These are phyloP conservation scores for Zaprionus kolodkinae DNA, from an alignment of 1,140 invertebrate species.

Conservation along the genomic window DNA sequence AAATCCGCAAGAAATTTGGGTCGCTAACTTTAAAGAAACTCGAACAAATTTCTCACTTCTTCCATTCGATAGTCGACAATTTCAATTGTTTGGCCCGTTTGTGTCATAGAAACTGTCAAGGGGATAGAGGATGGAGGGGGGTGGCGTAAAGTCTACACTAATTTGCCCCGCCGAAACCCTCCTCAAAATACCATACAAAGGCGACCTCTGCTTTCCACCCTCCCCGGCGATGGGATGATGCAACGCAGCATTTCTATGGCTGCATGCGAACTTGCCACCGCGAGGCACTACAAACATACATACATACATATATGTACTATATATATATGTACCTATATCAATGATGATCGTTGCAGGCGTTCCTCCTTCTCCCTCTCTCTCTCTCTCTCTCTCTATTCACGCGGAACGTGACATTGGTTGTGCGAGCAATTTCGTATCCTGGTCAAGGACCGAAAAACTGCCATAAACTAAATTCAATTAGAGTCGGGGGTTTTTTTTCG, in stretches of 20 bases:
- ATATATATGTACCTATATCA: neutral
- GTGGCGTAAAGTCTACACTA: neutral
- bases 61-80: neutral
- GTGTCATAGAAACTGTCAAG: neutral
- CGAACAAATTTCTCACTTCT: neutral
- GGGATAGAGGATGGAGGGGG: neutral
- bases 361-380: neutral
- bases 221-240: slow-evolving; percentile 44
- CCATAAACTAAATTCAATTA: slow-evolving; percentile 81
- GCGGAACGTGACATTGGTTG: neutral
- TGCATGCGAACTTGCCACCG: slow-evolving; percentile 38
- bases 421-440: slow-evolving; percentile 13
- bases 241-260: slow-evolving; percentile 78
- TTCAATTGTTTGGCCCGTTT: slow-evolving; percentile 2
- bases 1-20: neutral
- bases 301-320: too few relatives aligned
- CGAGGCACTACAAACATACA: neutral
- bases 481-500: slow-evolving; percentile 43
- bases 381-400: neutral
- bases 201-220: slow-evolving; percentile 41
- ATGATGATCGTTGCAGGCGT: neutral
- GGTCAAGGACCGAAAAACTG: slow-evolving; percentile 65
- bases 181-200: slow-evolving; percentile 41
- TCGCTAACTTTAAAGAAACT: neutral
- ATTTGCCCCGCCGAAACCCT: neutral